A percentile compares a stretch with the other conserved stretches of the same genome.
Evolutionary conservation across 2,888 invertebrate genomes (phyloP).

Genomic region (Caenorhabditis afra): DNA sequence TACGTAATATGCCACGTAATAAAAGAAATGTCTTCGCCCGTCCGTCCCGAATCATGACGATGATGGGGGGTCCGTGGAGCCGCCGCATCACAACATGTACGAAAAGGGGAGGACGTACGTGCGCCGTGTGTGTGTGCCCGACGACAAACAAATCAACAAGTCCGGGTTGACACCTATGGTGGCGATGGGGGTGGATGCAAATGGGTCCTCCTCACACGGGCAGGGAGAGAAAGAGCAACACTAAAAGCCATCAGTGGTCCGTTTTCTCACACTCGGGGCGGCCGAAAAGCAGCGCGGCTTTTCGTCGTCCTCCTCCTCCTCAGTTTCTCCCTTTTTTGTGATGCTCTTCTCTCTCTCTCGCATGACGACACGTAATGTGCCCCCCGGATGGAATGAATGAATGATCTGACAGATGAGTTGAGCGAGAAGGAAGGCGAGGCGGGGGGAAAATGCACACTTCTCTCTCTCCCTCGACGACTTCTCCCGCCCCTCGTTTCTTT

Average conservation of each 20-base stretch:
- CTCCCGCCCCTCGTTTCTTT: neutral
- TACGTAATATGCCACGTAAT: slow-evolving; percentile 41
- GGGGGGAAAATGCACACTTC: too few relatives aligned
- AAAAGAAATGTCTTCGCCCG: slow-evolving; percentile 12
- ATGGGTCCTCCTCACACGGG: slow-evolving; percentile 28
- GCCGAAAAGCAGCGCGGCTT: neutral
- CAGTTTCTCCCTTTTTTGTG: slow-evolving; percentile 17
- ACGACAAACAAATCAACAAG: slow-evolving; percentile 54
- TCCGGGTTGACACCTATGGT: slow-evolving; percentile 43
- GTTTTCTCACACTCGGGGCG: slow-evolving; percentile 45
- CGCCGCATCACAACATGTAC: slow-evolving; percentile 11
- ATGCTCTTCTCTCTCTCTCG: slow-evolving; percentile 15
- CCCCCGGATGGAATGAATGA: slow-evolving; percentile 32
- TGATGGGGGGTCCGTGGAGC: too few relatives aligned
- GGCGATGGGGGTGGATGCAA: slow-evolving; percentile 48
- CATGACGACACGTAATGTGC: slow-evolving; percentile 33
- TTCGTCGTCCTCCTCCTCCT: slow-evolving; percentile 9
- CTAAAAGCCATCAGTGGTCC: slow-evolving; percentile 58
- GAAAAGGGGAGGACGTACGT: neutral
- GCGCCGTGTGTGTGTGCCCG: neutral
- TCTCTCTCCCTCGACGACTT: too few relatives aligned
- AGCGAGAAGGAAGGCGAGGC: neutral
- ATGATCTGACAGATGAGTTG: slow-evolving; percentile 23
- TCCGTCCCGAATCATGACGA: neutral
- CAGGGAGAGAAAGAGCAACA: slow-evolving; percentile 8